A percentile compares a stretch with the other conserved stretches of the same genome.
Conservation (phyloP, 2,888 invertebrate species). For the Spisula solida region DNA sequence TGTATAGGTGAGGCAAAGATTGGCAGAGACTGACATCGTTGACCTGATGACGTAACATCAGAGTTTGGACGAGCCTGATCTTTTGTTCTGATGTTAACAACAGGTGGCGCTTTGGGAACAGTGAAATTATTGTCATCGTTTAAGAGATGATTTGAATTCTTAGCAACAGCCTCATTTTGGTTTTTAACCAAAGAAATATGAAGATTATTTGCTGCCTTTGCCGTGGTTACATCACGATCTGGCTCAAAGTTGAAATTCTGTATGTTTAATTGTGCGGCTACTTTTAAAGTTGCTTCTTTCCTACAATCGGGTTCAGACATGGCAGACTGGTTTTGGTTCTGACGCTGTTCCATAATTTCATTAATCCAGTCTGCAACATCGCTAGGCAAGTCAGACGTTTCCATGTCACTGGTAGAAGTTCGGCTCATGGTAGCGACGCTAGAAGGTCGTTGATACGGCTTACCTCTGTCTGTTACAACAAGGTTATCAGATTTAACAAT, state of each 20-base stretch:
- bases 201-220: background rate
- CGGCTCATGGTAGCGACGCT: slow-evolving; percentile 45
- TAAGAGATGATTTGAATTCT: background rate
- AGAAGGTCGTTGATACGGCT: slow-evolving; percentile 45
- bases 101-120: slow-evolving; percentile 64
- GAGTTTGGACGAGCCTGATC: slow-evolving; percentile 22
- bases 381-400: slow-evolving; percentile 77
- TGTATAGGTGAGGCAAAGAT: slow-evolving; percentile 49
- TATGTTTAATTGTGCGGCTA: slow-evolving; percentile 3
- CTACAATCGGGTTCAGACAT: slow-evolving; percentile 51
- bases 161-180: background rate
- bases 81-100: slow-evolving; percentile 33
- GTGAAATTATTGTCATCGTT: slow-evolving; percentile 60
- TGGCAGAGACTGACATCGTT: slow-evolving; percentile 57
- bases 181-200: background rate
- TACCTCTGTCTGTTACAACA: slow-evolving; percentile 41
- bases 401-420: slow-evolving; percentile 47
- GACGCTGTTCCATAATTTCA: slow-evolving; percentile 69
- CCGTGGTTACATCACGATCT: background rate
- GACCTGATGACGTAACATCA: slow-evolving; percentile 47
- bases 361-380: slow-evolving; percentile 84
- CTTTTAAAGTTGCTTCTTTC: slow-evolving; percentile 31
- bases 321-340: slow-evolving; percentile 48
- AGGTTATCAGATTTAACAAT: slow-evolving; percentile 16
- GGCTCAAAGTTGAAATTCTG: slow-evolving; percentile 55